Evolutionary conservation across 2,113 vertebrate genomes (phyloP).

Genomic region (Paralichthys olivaceus): DNA sequence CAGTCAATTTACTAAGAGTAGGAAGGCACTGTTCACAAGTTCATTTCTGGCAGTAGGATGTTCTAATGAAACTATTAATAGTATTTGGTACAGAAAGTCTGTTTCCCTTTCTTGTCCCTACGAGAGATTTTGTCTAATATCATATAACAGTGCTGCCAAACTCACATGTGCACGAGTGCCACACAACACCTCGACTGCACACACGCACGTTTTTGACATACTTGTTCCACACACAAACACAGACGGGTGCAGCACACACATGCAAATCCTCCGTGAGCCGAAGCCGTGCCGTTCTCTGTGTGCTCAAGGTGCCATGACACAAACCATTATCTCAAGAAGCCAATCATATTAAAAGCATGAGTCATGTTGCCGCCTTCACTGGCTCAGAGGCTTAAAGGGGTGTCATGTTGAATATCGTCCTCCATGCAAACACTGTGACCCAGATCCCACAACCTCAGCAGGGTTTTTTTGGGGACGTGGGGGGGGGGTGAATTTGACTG

Average conservation of each 20-base stretch:
- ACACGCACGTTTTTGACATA: slow-evolving; percentile 16
- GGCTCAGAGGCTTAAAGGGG: slow-evolving; percentile 76
- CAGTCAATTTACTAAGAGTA: not conserved
- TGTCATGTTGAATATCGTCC: slow-evolving; percentile 75
- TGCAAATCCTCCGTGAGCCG: slow-evolving; percentile 33
- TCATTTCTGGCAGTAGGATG: slow-evolving; percentile 39
- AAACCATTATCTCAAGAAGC: slow-evolving; percentile 76
- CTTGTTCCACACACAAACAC: slow-evolving; percentile 4
- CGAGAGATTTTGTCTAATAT: slow-evolving; percentile 36
- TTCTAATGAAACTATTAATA: slow-evolving; percentile 54
- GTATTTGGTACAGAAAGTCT: slow-evolving; percentile 34
- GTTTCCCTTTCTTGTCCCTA: slow-evolving; percentile 19
- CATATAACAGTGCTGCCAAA: slow-evolving; percentile 4
- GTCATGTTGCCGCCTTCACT: slow-evolving; percentile 73
- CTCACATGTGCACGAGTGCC: slow-evolving; percentile 7
- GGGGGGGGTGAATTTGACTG: slow-evolving; percentile 8
- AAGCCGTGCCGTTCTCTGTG: slow-evolving; percentile 41
- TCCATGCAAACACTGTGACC: slow-evolving; percentile 69
- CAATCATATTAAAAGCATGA: slow-evolving; percentile 79
- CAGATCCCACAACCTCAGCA: slow-evolving; percentile 61
- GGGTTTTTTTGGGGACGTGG: slow-evolving; percentile 20
- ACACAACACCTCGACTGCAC: slow-evolving; percentile 9
- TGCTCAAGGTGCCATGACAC: slow-evolving; percentile 78
- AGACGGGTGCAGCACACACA: not conserved
- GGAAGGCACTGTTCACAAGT: slow-evolving; percentile 21